Evolutionary conservation across 1,140 invertebrate species (phyloP).

Genomic region (Metopolophium dirhodum): DNA sequence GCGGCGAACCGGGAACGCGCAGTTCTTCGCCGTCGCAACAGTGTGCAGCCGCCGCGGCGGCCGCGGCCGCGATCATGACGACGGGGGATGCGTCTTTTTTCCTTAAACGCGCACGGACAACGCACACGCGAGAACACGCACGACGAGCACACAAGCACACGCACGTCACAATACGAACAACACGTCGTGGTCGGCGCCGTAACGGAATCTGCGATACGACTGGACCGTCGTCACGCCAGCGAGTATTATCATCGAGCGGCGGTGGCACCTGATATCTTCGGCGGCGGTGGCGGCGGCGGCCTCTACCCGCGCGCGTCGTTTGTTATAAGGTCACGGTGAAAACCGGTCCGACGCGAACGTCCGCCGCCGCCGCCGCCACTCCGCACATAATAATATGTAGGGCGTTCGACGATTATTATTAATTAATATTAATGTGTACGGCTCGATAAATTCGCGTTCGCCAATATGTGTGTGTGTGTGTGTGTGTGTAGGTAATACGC

Average conservation of each 20-base stretch:
- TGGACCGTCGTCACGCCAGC: conserved; percentile 35
- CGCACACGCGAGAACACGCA: too few relatives aligned
- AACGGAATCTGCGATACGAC: conserved; percentile 49
- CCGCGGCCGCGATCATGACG: not conserved
- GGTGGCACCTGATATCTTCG: conserved; percentile 23
- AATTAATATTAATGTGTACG: not conserved
- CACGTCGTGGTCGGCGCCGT: not conserved
- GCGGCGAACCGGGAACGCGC: conserved; percentile 58
- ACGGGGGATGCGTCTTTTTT: not conserved
- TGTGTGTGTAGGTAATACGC: not conserved
- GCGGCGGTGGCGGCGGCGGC: conserved; percentile 38
- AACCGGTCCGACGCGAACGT: conserved; percentile 42
- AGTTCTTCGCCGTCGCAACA: conserved; percentile 36
- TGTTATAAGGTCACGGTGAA: conserved; percentile 51
- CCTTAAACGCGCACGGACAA: too few relatives aligned
- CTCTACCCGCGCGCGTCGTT: conserved; percentile 6
- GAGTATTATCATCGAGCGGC: conserved; percentile 27
- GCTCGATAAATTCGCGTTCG: not conserved
- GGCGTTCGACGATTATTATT: not conserved
- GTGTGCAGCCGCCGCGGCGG: not conserved
- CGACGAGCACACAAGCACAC: not conserved
- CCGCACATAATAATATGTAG: not conserved
- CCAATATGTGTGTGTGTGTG: not conserved
- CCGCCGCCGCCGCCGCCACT: not conserved
- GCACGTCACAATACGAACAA: not conserved